A percentile compares a stretch with the other conserved stretches of the same genome.
Evolutionary conservation across 2,888 invertebrate species (phyloP).

Genomic region (Cheilosia vernalis): DNA sequence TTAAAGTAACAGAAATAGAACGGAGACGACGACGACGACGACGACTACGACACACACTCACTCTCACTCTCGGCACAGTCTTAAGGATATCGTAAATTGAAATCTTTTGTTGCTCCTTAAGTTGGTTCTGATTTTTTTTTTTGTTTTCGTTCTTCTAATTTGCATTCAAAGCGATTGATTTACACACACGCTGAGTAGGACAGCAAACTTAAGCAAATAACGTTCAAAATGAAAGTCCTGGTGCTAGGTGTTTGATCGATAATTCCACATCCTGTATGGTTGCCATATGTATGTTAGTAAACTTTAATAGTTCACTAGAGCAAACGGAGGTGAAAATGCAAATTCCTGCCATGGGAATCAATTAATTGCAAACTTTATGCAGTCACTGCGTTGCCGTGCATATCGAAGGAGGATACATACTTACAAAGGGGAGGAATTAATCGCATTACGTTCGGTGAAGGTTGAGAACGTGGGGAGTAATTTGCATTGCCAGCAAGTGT

Average conservation of each 20-base stretch:
- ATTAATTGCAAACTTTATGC: conserved; percentile 63
- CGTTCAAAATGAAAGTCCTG: conserved; percentile 46
- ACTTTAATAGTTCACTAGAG: conserved; percentile 70
- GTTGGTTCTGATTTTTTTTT: conserved; percentile 19
- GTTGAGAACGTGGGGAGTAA: conserved; percentile 4
- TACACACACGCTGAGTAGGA: conserved; percentile 62
- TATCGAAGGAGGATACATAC: background rate
- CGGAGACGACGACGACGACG: conserved; percentile 31
- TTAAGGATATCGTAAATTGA: conserved; percentile 67
- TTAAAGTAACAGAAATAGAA: conserved; percentile 33
- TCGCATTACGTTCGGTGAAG: conserved; percentile 3
- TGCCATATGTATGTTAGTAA: conserved; percentile 47
- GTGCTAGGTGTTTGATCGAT: conserved; percentile 68
- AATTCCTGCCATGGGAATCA: conserved; percentile 63
- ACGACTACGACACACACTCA: conserved; percentile 7
- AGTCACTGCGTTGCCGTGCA: conserved; percentile 43
- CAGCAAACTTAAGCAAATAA: conserved; percentile 63
- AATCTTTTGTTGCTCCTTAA: conserved; percentile 56
- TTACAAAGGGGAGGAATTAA: conserved; percentile 4
- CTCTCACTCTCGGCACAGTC: conserved; percentile 36
- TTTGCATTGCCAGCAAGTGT: background rate
- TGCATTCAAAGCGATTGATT: conserved; percentile 66
- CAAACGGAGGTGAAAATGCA: conserved; percentile 64
- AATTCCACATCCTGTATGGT: conserved; percentile 58
- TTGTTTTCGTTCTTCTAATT: conserved; percentile 42